Conservation (phyloP, 1,140 invertebrate species). For the Helicoverpa armigera region DNA sequence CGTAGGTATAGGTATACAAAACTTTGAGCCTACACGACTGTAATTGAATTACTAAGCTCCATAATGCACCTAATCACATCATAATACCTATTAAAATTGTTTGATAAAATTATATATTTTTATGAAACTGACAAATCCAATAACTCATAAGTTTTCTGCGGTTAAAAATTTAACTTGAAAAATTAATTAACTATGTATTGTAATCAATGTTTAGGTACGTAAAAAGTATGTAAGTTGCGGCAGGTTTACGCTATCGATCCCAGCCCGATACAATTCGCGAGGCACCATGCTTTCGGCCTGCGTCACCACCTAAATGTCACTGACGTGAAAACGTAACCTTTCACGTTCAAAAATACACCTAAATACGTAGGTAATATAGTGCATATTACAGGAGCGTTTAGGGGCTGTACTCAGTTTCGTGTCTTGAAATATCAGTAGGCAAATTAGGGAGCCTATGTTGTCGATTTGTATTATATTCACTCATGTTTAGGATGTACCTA, state of each 20-base stretch:
- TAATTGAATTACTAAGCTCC: too few species aligned
- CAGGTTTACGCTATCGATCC: constrained; percentile 33
- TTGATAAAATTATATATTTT: too few species aligned
- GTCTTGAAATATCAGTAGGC: constrained; percentile 7
- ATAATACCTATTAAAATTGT: too few species aligned
- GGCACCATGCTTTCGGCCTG: not conserved
- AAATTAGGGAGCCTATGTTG: not conserved
- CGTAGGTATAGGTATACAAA: too few species aligned
- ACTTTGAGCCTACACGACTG: too few species aligned
- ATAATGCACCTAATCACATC: too few species aligned
- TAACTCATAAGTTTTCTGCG: too few species aligned
- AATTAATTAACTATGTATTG: too few species aligned
- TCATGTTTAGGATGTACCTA: not conserved
- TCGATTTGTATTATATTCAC: not conserved
- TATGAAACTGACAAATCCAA: too few species aligned
- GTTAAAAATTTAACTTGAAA: too few species aligned
- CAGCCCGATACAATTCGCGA: constrained; percentile 2
- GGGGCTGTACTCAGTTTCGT: not conserved
- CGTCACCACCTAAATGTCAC: constrained; percentile 26
- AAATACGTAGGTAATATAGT: not conserved
- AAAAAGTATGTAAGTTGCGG: not conserved
- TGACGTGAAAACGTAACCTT: constrained; percentile 30
- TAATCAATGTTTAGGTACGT: too few species aligned
- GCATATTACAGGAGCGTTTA: not conserved
- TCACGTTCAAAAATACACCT: not conserved